Evolutionary conservation across 2,888 invertebrate genomes (phyloP).

Genomic region (Thalpophila matura): DNA sequence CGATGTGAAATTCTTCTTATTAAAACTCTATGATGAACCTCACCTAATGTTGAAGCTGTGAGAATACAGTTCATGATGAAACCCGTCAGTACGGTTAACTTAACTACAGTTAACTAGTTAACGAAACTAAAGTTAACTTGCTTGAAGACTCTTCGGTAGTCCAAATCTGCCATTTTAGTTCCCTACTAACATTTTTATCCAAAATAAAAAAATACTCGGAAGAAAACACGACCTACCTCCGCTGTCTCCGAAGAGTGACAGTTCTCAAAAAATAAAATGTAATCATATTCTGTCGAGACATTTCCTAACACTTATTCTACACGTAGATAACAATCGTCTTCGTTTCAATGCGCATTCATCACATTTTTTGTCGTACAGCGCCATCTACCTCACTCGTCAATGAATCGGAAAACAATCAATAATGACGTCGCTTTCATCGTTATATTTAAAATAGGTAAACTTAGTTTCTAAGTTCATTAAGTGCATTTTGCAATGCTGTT

Average conservation of each 20-base stretch:
- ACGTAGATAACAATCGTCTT: constrained; percentile 60
- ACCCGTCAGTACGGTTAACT: too few species aligned
- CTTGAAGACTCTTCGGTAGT: too few species aligned
- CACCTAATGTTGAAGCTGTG: too few species aligned
- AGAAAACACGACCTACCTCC: too few species aligned
- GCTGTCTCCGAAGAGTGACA: constrained; percentile 29
- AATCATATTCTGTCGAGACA: constrained; percentile 41
- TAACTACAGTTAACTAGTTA: too few species aligned
- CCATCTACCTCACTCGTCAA: constrained; percentile 64
- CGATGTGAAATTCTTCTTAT: too few species aligned
- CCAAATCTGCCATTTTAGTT: too few species aligned
- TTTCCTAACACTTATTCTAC: constrained; percentile 64
- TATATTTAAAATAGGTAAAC: constrained; percentile 4
- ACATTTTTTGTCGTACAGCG: constrained; percentile 60
- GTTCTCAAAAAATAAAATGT: constrained; percentile 48
- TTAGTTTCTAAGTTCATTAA: not conserved
- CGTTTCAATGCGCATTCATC: constrained; percentile 68
- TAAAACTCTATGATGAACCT: too few species aligned
- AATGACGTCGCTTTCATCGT: constrained; percentile 39
- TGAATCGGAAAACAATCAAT: constrained; percentile 63
- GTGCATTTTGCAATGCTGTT: not conserved
- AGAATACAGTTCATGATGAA: too few species aligned
- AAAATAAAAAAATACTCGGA: too few species aligned
- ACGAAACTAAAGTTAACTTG: too few species aligned
- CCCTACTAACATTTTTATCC: too few species aligned